Percentiles rank a stretch among this genome's conserved stretches.
These are phyloP conservation scores for Poeciliopsis occidentalis DNA, from an alignment of 2,113 vertebrate genomes.

Conservation along the genomic window DNA sequence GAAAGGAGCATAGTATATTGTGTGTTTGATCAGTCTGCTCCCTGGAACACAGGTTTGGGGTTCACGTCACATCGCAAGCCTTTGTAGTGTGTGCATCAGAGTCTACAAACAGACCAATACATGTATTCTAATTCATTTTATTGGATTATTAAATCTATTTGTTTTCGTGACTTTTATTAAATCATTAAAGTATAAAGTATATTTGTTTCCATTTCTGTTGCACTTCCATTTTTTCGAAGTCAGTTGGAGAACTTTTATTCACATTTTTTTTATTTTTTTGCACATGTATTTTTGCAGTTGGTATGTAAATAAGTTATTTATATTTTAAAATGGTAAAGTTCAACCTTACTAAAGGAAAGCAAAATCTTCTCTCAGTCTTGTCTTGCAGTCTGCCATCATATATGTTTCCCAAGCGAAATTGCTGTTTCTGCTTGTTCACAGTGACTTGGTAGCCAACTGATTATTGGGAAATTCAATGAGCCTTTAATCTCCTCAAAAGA, in stretches of 20 bases:
- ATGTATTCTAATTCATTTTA: background rate
- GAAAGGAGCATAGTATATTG: slow-evolving; percentile 31
- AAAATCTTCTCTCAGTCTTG: background rate
- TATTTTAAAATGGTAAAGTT: background rate
- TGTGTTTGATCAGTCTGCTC: slow-evolving; percentile 52
- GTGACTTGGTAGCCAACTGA: slow-evolving; percentile 31
- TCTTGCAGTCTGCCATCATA: background rate
- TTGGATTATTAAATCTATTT: background rate
- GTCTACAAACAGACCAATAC: background rate
- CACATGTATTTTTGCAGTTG: background rate
- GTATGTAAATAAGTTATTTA: background rate
- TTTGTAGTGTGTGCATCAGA: slow-evolving; percentile 48
- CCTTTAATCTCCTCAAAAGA: slow-evolving; percentile 51
- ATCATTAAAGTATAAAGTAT: background rate
- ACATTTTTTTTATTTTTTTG: background rate
- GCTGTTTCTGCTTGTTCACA: slow-evolving; percentile 15
- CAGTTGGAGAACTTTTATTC: background rate
- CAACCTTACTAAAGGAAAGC: background rate
- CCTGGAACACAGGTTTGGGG: slow-evolving; percentile 31
- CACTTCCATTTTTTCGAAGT: slow-evolving; percentile 7
- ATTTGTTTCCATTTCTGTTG: slow-evolving; percentile 1
- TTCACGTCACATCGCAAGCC: slow-evolving; percentile 41
- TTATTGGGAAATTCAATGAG: slow-evolving; percentile 29
- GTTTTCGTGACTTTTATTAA: background rate
- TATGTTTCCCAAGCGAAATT: background rate